Evolutionary conservation across 2,113 vertebrate species (phyloP), one percentile per base, ranked within the genome.

Genomic region (Motacilla tschutschensis): DNA sequence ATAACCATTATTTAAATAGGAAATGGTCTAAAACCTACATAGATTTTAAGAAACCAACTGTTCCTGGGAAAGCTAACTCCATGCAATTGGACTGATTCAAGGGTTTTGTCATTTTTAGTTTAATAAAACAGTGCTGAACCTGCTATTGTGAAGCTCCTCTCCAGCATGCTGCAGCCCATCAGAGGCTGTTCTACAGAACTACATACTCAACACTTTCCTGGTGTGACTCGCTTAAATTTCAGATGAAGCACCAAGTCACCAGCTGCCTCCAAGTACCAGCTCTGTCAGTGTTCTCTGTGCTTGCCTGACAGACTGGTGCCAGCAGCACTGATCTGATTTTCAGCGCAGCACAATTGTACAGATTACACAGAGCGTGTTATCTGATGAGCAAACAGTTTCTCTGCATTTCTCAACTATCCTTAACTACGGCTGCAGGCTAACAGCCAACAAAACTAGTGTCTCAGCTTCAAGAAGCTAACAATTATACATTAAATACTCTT

Each of bases 211-310:
- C 43, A 59, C 59, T 85, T 70, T 21, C n/a, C 53, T 29, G 21
- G 18, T 14, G 4, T 71, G 53, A 83, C 65, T 87, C 60, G 80
- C 69, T 87, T 8, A 15, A 43, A 58, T 38, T 71, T 58, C 53
- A 83, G 81, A 78, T 36, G 57, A 91, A 83, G 47, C 60, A 83
- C 78, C 36, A 90, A 83, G 43, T 38, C 78, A 62, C 12, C 17
- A 9, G 69, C 80, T 88, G 86, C 64, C 47, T 88, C 38, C 46
- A 58, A 43, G 20, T 4, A 28, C 35, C 43, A 46, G 17, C 81
- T 54, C 65, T 29, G 44, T 26, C 66, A 84, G 35, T 26, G 44
- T 7, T 90, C 57, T 9, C 73, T 35, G 6, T 20, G 11, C 22
- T 41, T 65, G 55, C 55, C 59, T 11, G 8, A 15, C 43, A 43